phyloP scores from a whole-genome alignment of 2,888 invertebrate genomes.

The Microchrysa polita region DNA sequence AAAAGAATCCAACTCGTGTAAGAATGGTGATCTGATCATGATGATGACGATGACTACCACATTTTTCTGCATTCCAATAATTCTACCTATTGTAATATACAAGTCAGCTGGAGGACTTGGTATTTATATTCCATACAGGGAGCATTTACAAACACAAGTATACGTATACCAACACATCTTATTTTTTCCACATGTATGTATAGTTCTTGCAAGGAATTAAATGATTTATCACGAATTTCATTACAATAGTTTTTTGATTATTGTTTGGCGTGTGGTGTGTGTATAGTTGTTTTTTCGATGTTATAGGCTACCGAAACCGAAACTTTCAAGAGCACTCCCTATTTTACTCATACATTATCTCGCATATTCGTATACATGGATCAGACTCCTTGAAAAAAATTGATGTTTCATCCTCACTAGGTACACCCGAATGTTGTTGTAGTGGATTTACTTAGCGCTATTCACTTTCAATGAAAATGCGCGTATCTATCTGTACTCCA shows the following conservation, averaged over 20 bases:
- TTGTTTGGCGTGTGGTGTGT: slow-evolving; percentile 38
- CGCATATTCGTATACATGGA: neutral
- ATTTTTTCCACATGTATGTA: slow-evolving; percentile 14
- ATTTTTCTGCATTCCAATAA: slow-evolving; percentile 40
- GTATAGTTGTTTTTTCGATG: slow-evolving; percentile 26
- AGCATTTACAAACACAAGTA: neutral
- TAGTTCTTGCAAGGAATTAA: slow-evolving; percentile 27
- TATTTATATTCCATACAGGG: neutral
- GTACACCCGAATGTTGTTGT: neutral
- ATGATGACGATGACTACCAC: slow-evolving; percentile 45
- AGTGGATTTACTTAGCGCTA: neutral
- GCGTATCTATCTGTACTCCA: slow-evolving; percentile 1
- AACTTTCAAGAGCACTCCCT: neutral
- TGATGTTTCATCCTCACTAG: slow-evolving; percentile 25
- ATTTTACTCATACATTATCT: too few species aligned
- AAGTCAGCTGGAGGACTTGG: slow-evolving; percentile 40
- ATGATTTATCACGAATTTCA: slow-evolving; percentile 41
- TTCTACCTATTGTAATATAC: slow-evolving; percentile 35
- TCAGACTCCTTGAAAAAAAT: neutral
- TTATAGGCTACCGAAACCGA: slow-evolving; percentile 1
- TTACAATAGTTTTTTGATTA: slow-evolving; percentile 36
- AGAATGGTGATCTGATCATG: slow-evolving; percentile 7
- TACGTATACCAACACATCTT: too few species aligned
- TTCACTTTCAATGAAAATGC: slow-evolving; percentile 14
- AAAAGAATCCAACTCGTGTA: neutral